Base-by-base conservation (phyloP, 2,888 invertebrate genomes). In the Temnothorax unifasciatus region DNA sequence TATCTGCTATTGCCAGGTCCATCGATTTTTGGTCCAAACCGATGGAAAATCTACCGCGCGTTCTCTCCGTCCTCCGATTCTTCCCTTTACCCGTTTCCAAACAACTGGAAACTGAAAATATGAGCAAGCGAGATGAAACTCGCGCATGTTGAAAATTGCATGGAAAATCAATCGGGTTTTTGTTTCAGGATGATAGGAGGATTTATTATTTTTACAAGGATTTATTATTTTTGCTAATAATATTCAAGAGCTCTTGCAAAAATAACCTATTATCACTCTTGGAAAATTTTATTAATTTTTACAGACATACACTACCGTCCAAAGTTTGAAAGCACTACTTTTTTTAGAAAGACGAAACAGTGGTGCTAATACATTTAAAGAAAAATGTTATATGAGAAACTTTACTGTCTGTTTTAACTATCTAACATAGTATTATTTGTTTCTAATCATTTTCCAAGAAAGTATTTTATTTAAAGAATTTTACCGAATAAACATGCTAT, bases 1-100 rank as follows among this genome's bases (percentile, higher is more conserved):
- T 81, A 81, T 81, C 79, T 81, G 73, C 74, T 81, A 73, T 81
- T 81, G 79, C 52, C 38, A n/a, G 73, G 34, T 47, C 57, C 25
- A 71, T 79, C 79, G 79, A 71, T 79, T 79, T 73, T 79, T 71
- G 15, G n/a, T n/a, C 59, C 44, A 59, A 59, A 73, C 59, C 57
- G 38, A 47, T 21, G 79, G 59, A 59, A 81, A 81, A 47, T 73
- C 47, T 44, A 38, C 21, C 29, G 44, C 29, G 29, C 38, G 6
- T 38, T 57, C 21, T 15, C 41, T 34, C 21, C 34, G 15, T 47
- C 18, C 66, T 15, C 3, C 44, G 71, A 44, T 59, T 64, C 25
- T 71, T 79, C 57, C 29, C 69, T 44, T 57, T 34, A 29, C 34
- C 13, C 34, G 18, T 71, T 54, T 54, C 59, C 73, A 47, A 73